Base-by-base conservation (phyloP, 2,113 vertebrate genomes). In the Coreoperca whiteheadi region DNA sequence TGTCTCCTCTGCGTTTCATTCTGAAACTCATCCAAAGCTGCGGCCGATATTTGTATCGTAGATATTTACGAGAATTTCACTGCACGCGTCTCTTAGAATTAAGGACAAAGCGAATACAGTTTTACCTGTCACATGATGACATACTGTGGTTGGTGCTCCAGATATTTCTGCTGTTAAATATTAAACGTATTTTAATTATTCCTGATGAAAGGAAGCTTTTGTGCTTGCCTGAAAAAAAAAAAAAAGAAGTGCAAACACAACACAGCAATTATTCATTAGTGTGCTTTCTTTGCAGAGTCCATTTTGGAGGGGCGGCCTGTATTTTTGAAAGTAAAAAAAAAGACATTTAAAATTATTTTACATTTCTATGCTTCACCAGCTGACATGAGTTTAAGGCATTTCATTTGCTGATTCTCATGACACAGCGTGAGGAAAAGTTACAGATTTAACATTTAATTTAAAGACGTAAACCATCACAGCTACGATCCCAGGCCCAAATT, bases 101-200 rank as follows among this genome's bases (percentile, higher is more conserved):
- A 41, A 41, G 41, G 2, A 12, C 41, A 12, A 41, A 41, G 11
- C 11, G 9, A 41, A 12, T 3, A 23, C 34, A 64, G 34, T n/a
- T 64, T n/a, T 23, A 65, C 15, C 28, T 48, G 25, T 16, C 16
- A 20, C n/a, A 34, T 14, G 43, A 20, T 50, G 50, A n/a, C n/a
- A n/a, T n/a, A n/a, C n/a, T n/a, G n/a, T n/a, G n/a, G n/a, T n/a
- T 15, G 10, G n/a, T n/a, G 67, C 37, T 53, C 34, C n/a, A 16
- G 14, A 51, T 63, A n/a, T 79, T 54, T 61, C 43, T 51, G 53
- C n/a, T 51, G 53, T 57, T 74, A 68, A 75, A 53, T 68, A 81
- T 81, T 74, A 37, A 67, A 30, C 54, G 14, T 16, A 23, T 7
- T 25, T 81, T 37, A 74, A 73, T 73, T 28, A 78, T 73, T 81